A percentile compares a stretch with the other conserved stretches of the same genome.
These are phyloP conservation scores for Ericerus pela DNA, from an alignment of 1,140 invertebrate genomes.

Conservation along the genomic window DNA sequence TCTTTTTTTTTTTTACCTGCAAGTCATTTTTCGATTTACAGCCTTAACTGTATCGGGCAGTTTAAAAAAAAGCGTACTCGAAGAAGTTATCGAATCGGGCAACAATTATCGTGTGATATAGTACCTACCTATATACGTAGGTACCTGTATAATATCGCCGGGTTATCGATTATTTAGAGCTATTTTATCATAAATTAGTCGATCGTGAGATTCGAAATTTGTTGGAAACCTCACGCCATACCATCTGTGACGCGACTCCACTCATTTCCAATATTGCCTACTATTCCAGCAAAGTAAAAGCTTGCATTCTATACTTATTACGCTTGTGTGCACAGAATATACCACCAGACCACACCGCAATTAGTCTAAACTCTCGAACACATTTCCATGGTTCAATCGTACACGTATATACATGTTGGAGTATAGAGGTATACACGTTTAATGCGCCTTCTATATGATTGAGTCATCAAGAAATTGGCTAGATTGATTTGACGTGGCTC, in stretches of 20 bases:
- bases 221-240: too few relatives aligned
- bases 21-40: too few relatives aligned
- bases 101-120: slow-evolving; percentile 10
- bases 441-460: background rate
- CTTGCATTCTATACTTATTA: background rate
- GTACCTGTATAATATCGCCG: background rate
- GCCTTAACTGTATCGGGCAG: too few relatives aligned
- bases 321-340: background rate
- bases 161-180: background rate
- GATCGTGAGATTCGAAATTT: slow-evolving; percentile 1
- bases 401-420: too few relatives aligned
- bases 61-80: too few relatives aligned
- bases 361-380: slow-evolving; percentile 1
- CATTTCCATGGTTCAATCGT: too few relatives aligned
- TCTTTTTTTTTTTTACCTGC: too few relatives aligned
- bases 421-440: too few relatives aligned
- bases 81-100: slow-evolving; percentile 2
- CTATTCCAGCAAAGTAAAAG: too few relatives aligned
- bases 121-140: too few relatives aligned
- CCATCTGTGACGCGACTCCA: too few relatives aligned
- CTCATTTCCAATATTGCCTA: too few relatives aligned
- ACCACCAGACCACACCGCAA: background rate
- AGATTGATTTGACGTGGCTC: background rate
- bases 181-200: slow-evolving; percentile 3
- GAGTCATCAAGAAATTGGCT: background rate